phyloP scores from a whole-genome alignment of 2,113 vertebrate species.

The Ictalurus furcatus region DNA sequence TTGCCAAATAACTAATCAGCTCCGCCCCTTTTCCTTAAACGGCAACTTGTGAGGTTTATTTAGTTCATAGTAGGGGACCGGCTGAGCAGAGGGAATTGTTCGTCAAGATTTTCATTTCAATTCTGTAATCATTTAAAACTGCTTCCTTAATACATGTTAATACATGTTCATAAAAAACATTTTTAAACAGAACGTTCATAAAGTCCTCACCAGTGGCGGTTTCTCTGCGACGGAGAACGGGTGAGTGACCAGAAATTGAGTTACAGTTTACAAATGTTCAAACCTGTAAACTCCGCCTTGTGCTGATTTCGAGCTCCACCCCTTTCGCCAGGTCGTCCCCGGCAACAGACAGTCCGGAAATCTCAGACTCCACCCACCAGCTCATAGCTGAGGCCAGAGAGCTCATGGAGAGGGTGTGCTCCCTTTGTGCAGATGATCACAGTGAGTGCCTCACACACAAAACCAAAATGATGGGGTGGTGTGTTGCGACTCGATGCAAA shows the following conservation, averaged over 20 bases:
- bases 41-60: neutral
- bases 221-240: conserved; percentile 70
- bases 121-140: neutral
- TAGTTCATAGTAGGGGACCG: neutral
- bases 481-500: no score
- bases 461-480: no score
- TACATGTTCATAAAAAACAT: neutral
- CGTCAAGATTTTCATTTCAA: neutral
- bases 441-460: conserved; percentile 55
- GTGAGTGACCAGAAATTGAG: conserved; percentile 63
- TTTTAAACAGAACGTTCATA: conserved; percentile 81
- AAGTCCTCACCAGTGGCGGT: conserved; percentile 75
- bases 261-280: neutral
- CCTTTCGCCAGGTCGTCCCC: conserved; percentile 44
- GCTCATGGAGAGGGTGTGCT: conserved; percentile 66
- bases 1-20: neutral
- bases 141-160: neutral
- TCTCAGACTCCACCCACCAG: conserved; percentile 65
- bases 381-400: conserved; percentile 73
- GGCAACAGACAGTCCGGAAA: conserved; percentile 59
- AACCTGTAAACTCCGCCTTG: neutral
- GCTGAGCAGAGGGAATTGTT: neutral
- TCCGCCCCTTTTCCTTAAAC: neutral
- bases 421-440: conserved; percentile 57
- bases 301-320: neutral